phyloP scores from a whole-genome alignment of 2,113 vertebrate species.

The Neogobius melanostomus region DNA sequence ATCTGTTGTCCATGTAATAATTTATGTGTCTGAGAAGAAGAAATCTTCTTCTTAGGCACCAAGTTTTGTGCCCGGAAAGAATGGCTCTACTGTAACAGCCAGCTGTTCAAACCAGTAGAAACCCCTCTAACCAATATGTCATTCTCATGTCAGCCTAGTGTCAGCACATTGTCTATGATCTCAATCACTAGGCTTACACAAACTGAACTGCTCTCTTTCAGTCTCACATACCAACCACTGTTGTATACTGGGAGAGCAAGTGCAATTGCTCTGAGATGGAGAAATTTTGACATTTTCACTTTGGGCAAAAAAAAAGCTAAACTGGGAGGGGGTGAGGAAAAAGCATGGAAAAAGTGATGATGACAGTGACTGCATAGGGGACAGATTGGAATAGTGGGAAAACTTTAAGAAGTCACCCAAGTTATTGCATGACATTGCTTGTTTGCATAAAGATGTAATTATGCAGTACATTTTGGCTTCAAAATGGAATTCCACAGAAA shows the following conservation, averaged over 20 bases:
- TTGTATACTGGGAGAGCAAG: constrained; percentile 2
- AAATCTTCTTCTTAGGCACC: no score
- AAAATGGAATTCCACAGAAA: constrained; percentile 41
- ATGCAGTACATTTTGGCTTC: constrained; percentile 40
- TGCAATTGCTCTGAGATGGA: neutral
- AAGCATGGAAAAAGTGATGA: constrained; percentile 41
- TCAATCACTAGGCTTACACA: constrained; percentile 34
- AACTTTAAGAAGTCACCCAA: constrained; percentile 5
- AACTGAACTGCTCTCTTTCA: constrained; percentile 35
- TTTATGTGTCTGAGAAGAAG: no score
- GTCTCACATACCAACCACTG: constrained; percentile 25
- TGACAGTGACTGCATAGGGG: constrained; percentile 29
- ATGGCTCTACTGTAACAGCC: neutral
- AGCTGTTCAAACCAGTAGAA: constrained; percentile 21
- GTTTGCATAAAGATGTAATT: constrained; percentile 45
- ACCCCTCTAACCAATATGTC: neutral
- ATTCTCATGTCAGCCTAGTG: constrained; percentile 10
- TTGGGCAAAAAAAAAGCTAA: neutral
- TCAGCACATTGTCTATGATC: constrained; percentile 37
- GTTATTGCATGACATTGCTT: constrained; percentile 22
- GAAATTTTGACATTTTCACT: constrained; percentile 29
- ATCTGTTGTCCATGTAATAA: no score
- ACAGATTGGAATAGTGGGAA: constrained; percentile 27
- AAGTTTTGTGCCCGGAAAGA: no score
- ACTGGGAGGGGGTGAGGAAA: constrained; percentile 33